Evolutionary conservation across 2,888 invertebrate species (phyloP).

Genomic region (Megalurothrips usitatus): DNA sequence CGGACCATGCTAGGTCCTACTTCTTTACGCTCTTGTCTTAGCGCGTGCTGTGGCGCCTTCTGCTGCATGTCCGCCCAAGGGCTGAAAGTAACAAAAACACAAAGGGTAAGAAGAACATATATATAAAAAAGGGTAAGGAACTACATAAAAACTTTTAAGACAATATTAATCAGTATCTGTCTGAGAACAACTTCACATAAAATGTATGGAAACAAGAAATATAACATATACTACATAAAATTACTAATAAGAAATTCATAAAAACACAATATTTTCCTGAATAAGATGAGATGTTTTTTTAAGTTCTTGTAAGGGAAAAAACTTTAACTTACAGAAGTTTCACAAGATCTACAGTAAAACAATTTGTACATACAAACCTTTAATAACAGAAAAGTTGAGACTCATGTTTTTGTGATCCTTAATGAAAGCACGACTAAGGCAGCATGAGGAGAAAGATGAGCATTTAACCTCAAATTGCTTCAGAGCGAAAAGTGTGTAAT

Average conservation of each 20-base stretch:
- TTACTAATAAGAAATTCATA: background rate
- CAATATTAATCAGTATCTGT: background rate
- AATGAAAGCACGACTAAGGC: slow-evolving; percentile 22
- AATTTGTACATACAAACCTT: slow-evolving; percentile 7
- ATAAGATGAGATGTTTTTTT: background rate
- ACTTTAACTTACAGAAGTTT: no score
- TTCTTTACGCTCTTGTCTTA: slow-evolving; percentile 38
- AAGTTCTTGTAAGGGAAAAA: no score
- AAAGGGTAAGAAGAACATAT: background rate
- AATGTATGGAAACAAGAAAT: background rate
- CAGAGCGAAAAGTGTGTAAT: background rate
- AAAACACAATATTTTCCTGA: background rate
- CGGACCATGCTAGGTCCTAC: slow-evolving; percentile 38
- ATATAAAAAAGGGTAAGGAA: background rate
- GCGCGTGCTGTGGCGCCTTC: slow-evolving; percentile 33
- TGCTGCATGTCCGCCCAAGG: slow-evolving; percentile 30
- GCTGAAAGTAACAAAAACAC: background rate
- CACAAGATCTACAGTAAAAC: background rate
- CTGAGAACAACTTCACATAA: no score
- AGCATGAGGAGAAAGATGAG: slow-evolving; percentile 22
- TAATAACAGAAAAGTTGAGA: slow-evolving; percentile 24
- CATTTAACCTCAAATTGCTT: background rate
- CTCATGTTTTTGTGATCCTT: slow-evolving; percentile 16
- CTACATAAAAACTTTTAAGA: background rate
- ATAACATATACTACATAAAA: background rate